These are phyloP conservation scores for Caloenas nicobarica DNA, from an alignment of 2,113 vertebrate genomes.

Conservation along the genomic window DNA sequence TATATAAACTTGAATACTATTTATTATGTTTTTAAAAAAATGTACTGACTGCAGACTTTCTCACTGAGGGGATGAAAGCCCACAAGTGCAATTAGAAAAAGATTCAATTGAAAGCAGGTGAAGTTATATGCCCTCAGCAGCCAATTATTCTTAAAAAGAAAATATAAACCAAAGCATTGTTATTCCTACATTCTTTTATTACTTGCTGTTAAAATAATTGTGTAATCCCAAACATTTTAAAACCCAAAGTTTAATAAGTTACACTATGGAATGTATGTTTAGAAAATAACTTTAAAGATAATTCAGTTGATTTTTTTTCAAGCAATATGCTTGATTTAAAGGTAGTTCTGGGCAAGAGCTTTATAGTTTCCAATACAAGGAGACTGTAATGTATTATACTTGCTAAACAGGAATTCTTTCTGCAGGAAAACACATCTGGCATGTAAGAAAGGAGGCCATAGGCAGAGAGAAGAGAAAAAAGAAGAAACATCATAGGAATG, in stretches of 20 bases:
- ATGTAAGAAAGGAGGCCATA: background rate
- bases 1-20: background rate
- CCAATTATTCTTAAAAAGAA: background rate
- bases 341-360: background rate
- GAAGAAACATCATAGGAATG: background rate
- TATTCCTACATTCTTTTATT: background rate
- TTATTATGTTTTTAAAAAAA: background rate
- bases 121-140: background rate
- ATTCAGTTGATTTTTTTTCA: background rate
- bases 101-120: background rate
- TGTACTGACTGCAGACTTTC: background rate
- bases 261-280: background rate
- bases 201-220: background rate
- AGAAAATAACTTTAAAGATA: background rate
- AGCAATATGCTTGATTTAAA: background rate
- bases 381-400: background rate
- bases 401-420: background rate
- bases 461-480: background rate
- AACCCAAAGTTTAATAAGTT: background rate
- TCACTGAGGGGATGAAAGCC: background rate
- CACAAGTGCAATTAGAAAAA: background rate
- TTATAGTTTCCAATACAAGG: background rate
- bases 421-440: background rate
- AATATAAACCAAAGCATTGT: background rate
- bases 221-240: background rate